Percentiles rank a stretch among this genome's conserved stretches.
phyloP scores from a whole-genome alignment of 2,888 invertebrate genomes.

The Drosophila koepferae region DNA sequence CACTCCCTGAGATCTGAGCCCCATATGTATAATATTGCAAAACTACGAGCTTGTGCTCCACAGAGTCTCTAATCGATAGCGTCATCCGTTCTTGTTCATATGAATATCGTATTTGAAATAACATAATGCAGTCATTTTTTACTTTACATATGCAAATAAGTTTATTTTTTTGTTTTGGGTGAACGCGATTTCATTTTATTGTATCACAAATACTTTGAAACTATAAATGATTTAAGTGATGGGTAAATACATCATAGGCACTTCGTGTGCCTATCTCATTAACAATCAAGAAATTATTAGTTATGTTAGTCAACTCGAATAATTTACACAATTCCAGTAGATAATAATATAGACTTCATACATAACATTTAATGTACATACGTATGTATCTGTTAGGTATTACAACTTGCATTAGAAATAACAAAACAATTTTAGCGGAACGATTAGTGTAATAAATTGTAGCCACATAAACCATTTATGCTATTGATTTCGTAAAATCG shows the following conservation, averaged over 20 bases:
- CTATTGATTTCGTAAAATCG: constrained; percentile 9
- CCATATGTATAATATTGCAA: neutral
- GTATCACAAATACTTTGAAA: constrained; percentile 82
- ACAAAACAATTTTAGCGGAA: constrained; percentile 43
- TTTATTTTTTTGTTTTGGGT: constrained; percentile 55
- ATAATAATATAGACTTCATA: constrained; percentile 33
- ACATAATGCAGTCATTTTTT: constrained; percentile 32
- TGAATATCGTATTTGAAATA: constrained; percentile 81
- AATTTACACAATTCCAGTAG: constrained; percentile 59
- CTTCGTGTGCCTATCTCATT: constrained; percentile 49
- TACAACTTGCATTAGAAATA: constrained; percentile 46
- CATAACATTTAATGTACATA: constrained; percentile 32
- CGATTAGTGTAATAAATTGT: constrained; percentile 40
- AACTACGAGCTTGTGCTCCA: neutral
- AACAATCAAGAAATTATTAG: constrained; percentile 63
- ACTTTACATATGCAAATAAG: constrained; percentile 28
- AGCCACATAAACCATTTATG: constrained; percentile 24
- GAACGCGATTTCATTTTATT: constrained; percentile 69
- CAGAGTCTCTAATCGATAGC: neutral
- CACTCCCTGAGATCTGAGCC: neutral
- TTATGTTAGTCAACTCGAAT: constrained; percentile 64
- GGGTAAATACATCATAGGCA: constrained; percentile 50
- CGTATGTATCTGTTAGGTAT: constrained; percentile 40
- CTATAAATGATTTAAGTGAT: constrained; percentile 55
- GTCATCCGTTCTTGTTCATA: constrained; percentile 29